Evolutionary conservation across 2,113 vertebrate genomes (phyloP), one percentile per base, ranked within the genome.

Genomic region (Bubalus kerabau): DNA sequence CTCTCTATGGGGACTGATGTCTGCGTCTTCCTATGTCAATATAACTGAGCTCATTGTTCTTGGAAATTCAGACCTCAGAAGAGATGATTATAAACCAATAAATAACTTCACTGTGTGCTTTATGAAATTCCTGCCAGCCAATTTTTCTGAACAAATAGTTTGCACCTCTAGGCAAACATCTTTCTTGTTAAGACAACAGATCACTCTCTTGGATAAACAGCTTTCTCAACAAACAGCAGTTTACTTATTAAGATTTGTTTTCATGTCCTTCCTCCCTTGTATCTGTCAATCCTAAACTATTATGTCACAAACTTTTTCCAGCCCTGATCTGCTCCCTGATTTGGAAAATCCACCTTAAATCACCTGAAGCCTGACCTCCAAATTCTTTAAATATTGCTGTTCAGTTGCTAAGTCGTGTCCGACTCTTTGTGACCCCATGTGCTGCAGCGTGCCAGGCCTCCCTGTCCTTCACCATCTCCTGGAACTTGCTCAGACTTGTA

Each of bases 31-130:
- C 43, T 43, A 32, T 2, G 10, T 28, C 48, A 28, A 84, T 6
- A 5, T 26, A 62, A 46, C 80, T 59, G 84, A 46, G 93, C 26
- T 52, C 64, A 80, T 60, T 88, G 60, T 80, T 88, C 74, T 59
- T 80, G 24, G 81, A 94, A 90, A 87, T 90, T 59, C 90, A 94
- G 64, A 32, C 64, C 48, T 52, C 62, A 30, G 40, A 67, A 96
- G 71, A 87, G n/a, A 46, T n/a, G 62, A 71, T 80, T 87, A 1
- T 74, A 91, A 97, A 76, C n/a, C n/a, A 85, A 85, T 87, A 67
- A 87, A 67, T 91, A 94, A 54, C 32, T 30, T 90, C 83, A 59
- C 14, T 21, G n/a, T 36, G 52, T 43, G 59, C 67, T 74, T 90
- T 36, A 13, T 36, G 59, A 81, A 81, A 48, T 85, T 90, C 48